Base-by-base conservation (phyloP, 2,797 vertebrate genomes). In the Hozukius guyotensis region DNA sequence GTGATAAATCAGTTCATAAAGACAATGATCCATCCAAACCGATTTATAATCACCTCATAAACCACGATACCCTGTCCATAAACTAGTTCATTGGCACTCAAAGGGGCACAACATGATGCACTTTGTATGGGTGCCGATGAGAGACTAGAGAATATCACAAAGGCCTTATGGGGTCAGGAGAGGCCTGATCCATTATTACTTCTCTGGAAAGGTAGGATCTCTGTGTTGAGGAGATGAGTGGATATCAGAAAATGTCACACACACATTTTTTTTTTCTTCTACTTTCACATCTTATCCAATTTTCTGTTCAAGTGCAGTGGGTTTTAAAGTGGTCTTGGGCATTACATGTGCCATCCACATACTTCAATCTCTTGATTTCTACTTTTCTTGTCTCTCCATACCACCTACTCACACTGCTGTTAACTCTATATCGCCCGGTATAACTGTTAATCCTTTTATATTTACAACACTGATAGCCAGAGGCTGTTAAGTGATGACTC, bases 161-260 rank as follows among this genome's bases (percentile, higher is more conserved):
- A 82, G 70, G 59, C 56, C 61, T 78, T 57, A 64, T 66, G 13
- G 66, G 78, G 75, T 92, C 83, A 90, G 71, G 81, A 53, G 64
- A 81, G 77, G 78, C 83, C 56, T 89, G 67, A 87, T 83, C 72
- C 25, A 49, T 86, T 76, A 20, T 78, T 80, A 59, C 79, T 42
- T 81, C 74, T 72, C 46, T 67, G 53, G 11, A 87, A 81, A 93
- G 90, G 91, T 94, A 93, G 85, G 83, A 84, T 88, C 53, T 81
- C 10, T 85, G 81, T 85, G 69, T 81, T 82, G 67, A 87, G 75
- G 72, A 88, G 86, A 91, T 87, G 93, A 94, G 93, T 94, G 92
- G 87, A 91, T 93, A 87, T 86, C 90, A 87, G 88, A 93, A 89
- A 88, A 80, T 83, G 69, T 36, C 46, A 25, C 31, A 59, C 46